Conservation (phyloP, 2,113 vertebrate species). For the Dunckerocampus dactyliophorus region DNA sequence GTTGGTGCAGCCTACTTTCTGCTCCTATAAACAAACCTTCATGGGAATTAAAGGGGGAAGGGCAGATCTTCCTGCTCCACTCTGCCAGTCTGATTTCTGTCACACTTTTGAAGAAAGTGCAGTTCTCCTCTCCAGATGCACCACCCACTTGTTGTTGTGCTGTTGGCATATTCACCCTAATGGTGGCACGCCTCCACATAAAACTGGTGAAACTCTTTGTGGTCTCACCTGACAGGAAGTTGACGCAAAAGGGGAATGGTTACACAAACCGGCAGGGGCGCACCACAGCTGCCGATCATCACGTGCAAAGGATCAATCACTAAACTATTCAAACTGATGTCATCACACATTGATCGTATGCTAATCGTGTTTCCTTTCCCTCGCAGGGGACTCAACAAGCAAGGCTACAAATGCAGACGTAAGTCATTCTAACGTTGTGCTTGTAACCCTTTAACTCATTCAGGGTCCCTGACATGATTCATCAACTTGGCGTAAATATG, state of each 20-base stretch:
- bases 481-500: no score
- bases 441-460: no score
- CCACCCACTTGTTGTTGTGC: no score
- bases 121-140: no score
- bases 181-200: not conserved
- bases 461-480: no score
- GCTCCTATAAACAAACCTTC: conserved; percentile 2
- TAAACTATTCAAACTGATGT: conserved; percentile 6
- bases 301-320: conserved; percentile 6
- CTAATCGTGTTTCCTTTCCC: conserved; percentile 38
- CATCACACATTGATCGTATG: conserved; percentile 5
- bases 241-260: conserved; percentile 3
- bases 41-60: not conserved
- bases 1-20: conserved; percentile 67
- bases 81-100: conserved; percentile 1
- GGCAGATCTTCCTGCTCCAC: not conserved
- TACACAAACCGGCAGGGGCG: not conserved
- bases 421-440: conserved; percentile 64
- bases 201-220: conserved; percentile 9
- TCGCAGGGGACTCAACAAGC: conserved; percentile 94
- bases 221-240: conserved; percentile 7
- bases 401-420: conserved; percentile 98
- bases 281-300: not conserved
- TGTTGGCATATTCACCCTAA: not conserved
- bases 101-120: not conserved